These are phyloP conservation scores for Heliopora coerulea DNA, from an alignment of 92 coral and sea anemone species.

Conservation along the genomic window DNA sequence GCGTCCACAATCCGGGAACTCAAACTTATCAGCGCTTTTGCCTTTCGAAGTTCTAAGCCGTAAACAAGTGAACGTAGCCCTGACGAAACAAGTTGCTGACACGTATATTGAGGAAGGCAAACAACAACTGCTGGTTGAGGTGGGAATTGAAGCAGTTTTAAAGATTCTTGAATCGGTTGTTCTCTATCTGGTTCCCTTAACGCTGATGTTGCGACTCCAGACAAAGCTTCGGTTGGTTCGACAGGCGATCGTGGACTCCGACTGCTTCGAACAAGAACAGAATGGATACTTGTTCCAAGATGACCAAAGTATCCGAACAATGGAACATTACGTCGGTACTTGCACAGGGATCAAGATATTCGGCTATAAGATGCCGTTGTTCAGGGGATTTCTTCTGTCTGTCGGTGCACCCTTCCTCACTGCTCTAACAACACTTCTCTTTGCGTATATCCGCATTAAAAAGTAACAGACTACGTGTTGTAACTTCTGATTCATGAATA, in stretches of 20 bases:
- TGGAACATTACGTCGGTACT: slow-evolving; percentile 18
- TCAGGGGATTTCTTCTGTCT: slow-evolving; percentile 28
- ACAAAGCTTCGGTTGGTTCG: slow-evolving; percentile 37
- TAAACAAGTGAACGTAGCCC: slow-evolving; percentile 2
- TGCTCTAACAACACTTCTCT: slow-evolving; percentile 27
- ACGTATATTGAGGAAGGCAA: slow-evolving; percentile 2
- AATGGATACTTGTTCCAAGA: slow-evolving; percentile 34
- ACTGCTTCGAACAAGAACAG: slow-evolving; percentile 27
- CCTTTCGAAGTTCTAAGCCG: neutral
- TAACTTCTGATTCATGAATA: too few species aligned
- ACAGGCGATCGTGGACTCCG: slow-evolving; percentile 14
- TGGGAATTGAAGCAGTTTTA: slow-evolving; percentile 29
- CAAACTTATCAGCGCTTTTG: neutral
- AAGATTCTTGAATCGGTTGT: slow-evolving; percentile 23
- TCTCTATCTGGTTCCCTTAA: slow-evolving; percentile 33
- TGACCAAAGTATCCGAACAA: neutral
- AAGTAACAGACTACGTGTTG: neutral
- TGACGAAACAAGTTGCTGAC: slow-evolving; percentile 1
- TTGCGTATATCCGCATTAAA: slow-evolving; percentile 22
- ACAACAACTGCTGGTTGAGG: slow-evolving; percentile 20
- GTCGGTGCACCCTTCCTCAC: slow-evolving; percentile 32
- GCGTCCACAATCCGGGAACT: neutral
- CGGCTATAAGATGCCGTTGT: slow-evolving; percentile 42
- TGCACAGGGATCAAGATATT: slow-evolving; percentile 31
- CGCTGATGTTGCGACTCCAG: slow-evolving; percentile 33